Evolutionary conservation across 2,797 vertebrate genomes (phyloP), one percentile per base, ranked within the genome.

Genomic region (Anomalospiza imberbis): DNA sequence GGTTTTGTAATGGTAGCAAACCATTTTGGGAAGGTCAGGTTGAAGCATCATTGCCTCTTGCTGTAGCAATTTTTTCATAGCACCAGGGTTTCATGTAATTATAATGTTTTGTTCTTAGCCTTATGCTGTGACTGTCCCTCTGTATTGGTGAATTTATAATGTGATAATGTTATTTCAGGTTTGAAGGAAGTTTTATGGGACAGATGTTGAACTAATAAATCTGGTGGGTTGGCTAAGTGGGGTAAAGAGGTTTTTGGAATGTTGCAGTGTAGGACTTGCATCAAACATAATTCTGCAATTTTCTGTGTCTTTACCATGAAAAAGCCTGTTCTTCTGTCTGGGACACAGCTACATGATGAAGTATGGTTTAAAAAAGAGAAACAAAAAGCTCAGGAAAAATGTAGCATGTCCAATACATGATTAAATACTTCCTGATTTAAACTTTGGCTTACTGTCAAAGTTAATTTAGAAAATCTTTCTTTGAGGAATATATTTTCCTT

Each of bases 401-500:
- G 20, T 26, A 90, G 34, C 22, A 65, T 65, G 38, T 67, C 38
- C 44, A 83, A 45, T 45, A 63, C 10, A 36, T 57, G 13, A 74
- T 71, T 68, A 58, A 93, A 67, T 57, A 57, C 10, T 80, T 76
- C 20, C 20, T 7, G 15, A 53, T 85, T 68, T 57, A 61, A 83
- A 63, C n/a, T 81, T 78, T 29, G 53, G 66, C 57, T 94, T 95
- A 58, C 70, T 89, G 72, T 85, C 48, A 65, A 75, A 82, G 58
- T 92, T 83, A 87, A 78, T 92, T 94, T 91, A 88, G 67, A 92
- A 88, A 85, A 75, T 72, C 84, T 92, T 93, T 53, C 63, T 88
- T 84, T 65, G 68, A 96, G 67, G 55, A 90, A 88, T 85, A 76
- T 92, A 50, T 90, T 92, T 92, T 91, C 45, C 78, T 95, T 87